Conservation (phyloP, 2,113 vertebrate species). For the Nannospalax galili region DNA sequence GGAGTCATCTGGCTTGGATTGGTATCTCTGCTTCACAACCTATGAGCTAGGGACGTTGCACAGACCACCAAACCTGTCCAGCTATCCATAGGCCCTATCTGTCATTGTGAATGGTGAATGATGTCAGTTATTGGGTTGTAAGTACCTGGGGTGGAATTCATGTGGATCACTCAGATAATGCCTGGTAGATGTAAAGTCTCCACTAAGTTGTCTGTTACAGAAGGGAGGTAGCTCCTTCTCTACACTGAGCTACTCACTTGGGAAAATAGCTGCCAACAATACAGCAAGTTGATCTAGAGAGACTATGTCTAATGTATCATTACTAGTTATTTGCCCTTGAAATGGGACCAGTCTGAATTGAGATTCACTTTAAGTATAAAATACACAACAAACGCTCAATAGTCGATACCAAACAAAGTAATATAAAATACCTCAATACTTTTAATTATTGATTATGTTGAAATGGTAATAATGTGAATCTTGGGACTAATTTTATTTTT, state of each 20-base stretch:
- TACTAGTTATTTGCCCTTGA: background rate
- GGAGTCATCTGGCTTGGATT: background rate
- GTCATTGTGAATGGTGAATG: background rate
- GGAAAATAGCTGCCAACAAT: background rate
- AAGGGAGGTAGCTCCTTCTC: background rate
- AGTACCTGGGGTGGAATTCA: background rate
- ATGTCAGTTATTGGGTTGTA: background rate
- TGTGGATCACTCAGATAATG: background rate
- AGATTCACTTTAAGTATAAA: background rate
- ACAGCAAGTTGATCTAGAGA: background rate
- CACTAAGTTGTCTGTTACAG: background rate
- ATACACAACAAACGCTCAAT: background rate
- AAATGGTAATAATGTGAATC: background rate
- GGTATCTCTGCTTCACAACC: background rate
- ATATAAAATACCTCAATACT: background rate
- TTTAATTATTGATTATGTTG: background rate
- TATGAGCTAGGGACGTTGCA: background rate
- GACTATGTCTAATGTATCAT: background rate
- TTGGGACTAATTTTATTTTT: constrained; percentile 36
- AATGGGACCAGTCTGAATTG: background rate
- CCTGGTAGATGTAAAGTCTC: background rate
- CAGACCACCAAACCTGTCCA: background rate
- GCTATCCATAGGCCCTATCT: constrained; percentile 13
- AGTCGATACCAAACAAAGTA: background rate
- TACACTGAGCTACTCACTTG: background rate